phyloP scores from a whole-genome alignment of 2,888 invertebrate genomes.

The Torymus tubicola region DNA sequence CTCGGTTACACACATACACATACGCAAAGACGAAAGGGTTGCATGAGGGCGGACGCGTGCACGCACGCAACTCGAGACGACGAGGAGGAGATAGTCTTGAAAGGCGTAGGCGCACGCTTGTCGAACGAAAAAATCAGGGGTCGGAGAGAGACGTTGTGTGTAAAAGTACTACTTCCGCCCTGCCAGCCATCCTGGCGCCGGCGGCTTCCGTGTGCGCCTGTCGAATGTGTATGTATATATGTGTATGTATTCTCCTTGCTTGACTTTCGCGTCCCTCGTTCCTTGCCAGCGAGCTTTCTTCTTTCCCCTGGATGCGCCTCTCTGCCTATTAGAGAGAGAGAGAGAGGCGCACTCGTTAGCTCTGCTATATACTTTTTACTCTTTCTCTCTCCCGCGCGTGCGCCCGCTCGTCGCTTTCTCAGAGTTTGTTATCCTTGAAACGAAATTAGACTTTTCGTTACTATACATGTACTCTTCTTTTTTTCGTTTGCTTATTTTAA shows the following conservation, averaged over 20 bases:
- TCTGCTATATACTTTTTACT: background rate
- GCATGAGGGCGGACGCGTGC: conserved; percentile 31
- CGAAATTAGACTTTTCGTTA: background rate
- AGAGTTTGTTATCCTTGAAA: conserved; percentile 10
- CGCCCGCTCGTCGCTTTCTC: too few relatives aligned
- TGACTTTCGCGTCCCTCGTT: background rate
- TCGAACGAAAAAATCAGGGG: conserved; percentile 2
- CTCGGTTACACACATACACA: background rate
- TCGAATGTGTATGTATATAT: background rate
- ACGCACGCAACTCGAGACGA: conserved; percentile 69
- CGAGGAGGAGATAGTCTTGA: conserved; percentile 64
- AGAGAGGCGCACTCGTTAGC: background rate
- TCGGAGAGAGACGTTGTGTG: conserved; percentile 61
- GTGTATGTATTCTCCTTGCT: background rate
- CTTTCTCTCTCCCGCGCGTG: background rate
- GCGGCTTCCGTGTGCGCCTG: conserved; percentile 2
- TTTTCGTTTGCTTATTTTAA: background rate
- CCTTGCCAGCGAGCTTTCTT: background rate
- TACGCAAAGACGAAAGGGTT: conserved; percentile 1
- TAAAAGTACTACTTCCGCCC: conserved; percentile 75
- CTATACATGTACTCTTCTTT: too few relatives aligned
- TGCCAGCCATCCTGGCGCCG: conserved; percentile 72
- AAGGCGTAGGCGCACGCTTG: conserved; percentile 24
- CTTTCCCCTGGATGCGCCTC: too few relatives aligned
- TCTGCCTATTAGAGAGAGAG: too few relatives aligned